phyloP scores from a whole-genome alignment of 1,140 invertebrate genomes.

The Probaryconus sp. region DNA sequence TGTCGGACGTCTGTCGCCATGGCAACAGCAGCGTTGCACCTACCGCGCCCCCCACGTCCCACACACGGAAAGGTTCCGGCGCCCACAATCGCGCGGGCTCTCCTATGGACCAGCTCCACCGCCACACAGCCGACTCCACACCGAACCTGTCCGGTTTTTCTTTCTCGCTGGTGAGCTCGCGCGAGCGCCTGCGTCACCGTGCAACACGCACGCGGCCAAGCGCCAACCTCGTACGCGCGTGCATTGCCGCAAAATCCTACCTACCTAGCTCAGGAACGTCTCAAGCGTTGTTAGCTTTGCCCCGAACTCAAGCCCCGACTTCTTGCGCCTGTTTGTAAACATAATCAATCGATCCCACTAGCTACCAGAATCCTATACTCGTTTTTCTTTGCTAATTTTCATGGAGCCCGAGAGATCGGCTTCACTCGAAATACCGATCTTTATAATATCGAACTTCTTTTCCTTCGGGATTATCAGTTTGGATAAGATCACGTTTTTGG shows the following conservation, averaged over 20 bases:
- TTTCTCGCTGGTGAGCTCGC: too few relatives aligned
- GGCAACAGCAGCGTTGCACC: slow-evolving; percentile 77
- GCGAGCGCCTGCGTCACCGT: neutral
- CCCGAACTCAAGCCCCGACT: too few relatives aligned
- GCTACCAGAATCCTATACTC: too few relatives aligned
- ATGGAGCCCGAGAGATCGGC: too few relatives aligned
- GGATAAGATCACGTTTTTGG: too few relatives aligned
- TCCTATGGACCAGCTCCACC: slow-evolving; percentile 8
- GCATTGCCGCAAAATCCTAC: slow-evolving; percentile 7
- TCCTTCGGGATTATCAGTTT: too few relatives aligned
- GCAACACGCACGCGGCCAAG: neutral
- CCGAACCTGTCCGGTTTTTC: neutral
- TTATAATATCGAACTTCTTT: too few relatives aligned
- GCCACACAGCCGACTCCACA: neutral
- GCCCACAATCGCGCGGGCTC: slow-evolving; percentile 38
- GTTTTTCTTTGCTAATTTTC: too few relatives aligned
- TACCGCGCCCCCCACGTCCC: slow-evolving; percentile 63
- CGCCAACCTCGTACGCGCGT: neutral
- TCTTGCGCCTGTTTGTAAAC: slow-evolving; percentile 5
- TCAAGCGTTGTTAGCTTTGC: slow-evolving; percentile 5
- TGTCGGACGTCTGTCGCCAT: slow-evolving; percentile 78
- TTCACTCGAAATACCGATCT: too few relatives aligned
- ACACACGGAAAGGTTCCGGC: slow-evolving; percentile 58
- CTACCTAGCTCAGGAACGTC: slow-evolving; percentile 9
- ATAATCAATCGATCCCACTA: too few relatives aligned